phyloP scores from a whole-genome alignment of 2,113 vertebrate species.

The Donacobius atricapilla region DNA sequence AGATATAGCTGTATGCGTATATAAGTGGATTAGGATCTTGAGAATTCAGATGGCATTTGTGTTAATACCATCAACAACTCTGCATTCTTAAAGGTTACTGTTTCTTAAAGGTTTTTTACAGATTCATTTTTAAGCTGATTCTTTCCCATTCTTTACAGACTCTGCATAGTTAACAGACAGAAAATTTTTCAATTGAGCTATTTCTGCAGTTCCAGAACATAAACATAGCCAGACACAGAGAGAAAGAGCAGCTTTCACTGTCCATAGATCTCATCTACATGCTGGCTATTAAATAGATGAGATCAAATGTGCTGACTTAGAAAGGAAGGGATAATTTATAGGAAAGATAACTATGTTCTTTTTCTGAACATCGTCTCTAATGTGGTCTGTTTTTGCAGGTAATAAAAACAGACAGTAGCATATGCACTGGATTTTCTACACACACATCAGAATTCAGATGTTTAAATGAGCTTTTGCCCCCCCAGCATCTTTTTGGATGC shows the following conservation, averaged over 20 bases:
- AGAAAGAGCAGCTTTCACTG: not conserved
- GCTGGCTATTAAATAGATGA: not conserved
- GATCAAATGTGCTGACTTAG: not conserved
- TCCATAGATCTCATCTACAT: not conserved
- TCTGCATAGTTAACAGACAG: not conserved
- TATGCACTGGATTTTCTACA: not conserved
- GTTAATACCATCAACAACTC: not conserved
- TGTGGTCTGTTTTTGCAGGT: not conserved
- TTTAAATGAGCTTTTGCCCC: not conserved
- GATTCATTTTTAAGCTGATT: conserved; percentile 1
- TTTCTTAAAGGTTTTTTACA: not conserved
- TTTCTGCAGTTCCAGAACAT: not conserved
- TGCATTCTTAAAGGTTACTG: not conserved
- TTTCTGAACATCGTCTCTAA: not conserved
- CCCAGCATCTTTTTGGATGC: not conserved
- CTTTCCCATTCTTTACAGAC: not conserved
- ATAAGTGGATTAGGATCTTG: not conserved
- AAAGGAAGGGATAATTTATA: not conserved
- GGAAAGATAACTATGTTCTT: not conserved
- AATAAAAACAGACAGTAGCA: not conserved
- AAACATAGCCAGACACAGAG: not conserved
- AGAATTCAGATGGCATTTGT: not conserved
- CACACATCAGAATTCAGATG: not conserved
- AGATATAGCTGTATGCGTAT: not conserved
- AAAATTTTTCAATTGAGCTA: not conserved